Conservation (phyloP, 2,888 invertebrate species). For the Aphidoletes aphidimyza region DNA sequence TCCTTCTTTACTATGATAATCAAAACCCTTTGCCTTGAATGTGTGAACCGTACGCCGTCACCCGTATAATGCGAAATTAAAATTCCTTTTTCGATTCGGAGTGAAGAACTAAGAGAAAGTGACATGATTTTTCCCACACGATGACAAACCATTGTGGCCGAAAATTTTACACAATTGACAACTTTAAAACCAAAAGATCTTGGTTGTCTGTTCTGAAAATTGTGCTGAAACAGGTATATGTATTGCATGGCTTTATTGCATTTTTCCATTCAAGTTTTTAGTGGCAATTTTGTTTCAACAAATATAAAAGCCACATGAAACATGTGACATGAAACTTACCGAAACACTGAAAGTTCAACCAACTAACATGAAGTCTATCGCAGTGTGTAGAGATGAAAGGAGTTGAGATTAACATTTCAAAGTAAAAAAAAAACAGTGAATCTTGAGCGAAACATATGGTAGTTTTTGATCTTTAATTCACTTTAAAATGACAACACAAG, state of each 20-base stretch:
- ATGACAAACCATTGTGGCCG: constrained; percentile 23
- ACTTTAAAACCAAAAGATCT: not conserved
- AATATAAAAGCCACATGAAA: not conserved
- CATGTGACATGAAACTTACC: constrained; percentile 4
- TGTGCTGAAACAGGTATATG: not conserved
- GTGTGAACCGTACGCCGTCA: too few relatives aligned
- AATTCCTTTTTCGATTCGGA: not conserved
- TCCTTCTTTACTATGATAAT: constrained; percentile 8
- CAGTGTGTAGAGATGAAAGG: not conserved
- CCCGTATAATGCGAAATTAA: not conserved
- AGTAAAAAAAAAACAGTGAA: too few relatives aligned
- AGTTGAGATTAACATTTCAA: too few relatives aligned
- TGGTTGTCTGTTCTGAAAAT: not conserved
- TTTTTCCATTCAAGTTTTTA: constrained; percentile 11
- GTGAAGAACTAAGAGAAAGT: too few relatives aligned
- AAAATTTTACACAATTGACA: not conserved
- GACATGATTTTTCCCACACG: not conserved
- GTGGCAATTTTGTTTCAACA: not conserved
- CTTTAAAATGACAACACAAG: not conserved
- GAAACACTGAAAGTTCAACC: not conserved
- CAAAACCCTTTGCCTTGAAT: constrained; percentile 3
- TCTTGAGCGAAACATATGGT: not conserved
- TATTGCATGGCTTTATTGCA: constrained; percentile 15
- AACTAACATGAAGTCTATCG: not conserved
- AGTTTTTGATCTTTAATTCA: not conserved